These are phyloP conservation scores for Linnaemya vulpina DNA, from an alignment of 2,888 invertebrate genomes.

Conservation along the genomic window DNA sequence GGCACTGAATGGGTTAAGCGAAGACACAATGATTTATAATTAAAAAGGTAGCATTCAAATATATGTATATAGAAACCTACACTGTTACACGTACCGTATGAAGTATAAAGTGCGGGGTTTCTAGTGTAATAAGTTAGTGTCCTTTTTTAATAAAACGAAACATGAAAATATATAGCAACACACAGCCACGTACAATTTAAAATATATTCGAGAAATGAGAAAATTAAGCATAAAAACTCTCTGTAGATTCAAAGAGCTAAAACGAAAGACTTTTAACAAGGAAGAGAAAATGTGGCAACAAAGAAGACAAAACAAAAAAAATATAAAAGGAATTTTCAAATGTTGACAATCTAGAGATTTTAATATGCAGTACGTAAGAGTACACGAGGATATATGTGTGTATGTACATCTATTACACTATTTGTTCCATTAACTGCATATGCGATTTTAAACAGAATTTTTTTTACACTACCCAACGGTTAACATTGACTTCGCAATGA, in stretches of 20 bases:
- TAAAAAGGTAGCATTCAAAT: conserved; percentile 63
- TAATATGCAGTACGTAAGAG: background rate
- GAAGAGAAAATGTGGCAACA: conserved; percentile 59
- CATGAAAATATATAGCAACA: conserved; percentile 17
- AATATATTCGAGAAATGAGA: conserved; percentile 52
- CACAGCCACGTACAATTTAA: conserved; percentile 9
- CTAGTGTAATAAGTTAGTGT: conserved; percentile 62
- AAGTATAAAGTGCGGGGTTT: conserved; percentile 38
- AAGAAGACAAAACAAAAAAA: conserved; percentile 42
- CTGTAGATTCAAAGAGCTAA: conserved; percentile 38
- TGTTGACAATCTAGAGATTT: conserved; percentile 47
- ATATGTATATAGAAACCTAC: conserved; percentile 26
- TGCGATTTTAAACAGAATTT: too few relatives aligned
- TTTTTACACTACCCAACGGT: too few relatives aligned
- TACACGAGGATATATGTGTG: too few relatives aligned
- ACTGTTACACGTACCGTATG: conserved; percentile 27
- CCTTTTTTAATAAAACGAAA: conserved; percentile 58
- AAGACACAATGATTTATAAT: conserved; percentile 68
- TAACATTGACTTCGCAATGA: too few relatives aligned
- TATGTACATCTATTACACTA: background rate
- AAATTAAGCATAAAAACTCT: conserved; percentile 54
- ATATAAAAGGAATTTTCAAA: conserved; percentile 30
- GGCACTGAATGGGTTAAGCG: conserved; percentile 58
- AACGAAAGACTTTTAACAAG: conserved; percentile 50
- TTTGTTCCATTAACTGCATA: background rate